These are phyloP conservation scores for Strix uralensis DNA, from an alignment of 2,113 vertebrate genomes.

Conservation along the genomic window DNA sequence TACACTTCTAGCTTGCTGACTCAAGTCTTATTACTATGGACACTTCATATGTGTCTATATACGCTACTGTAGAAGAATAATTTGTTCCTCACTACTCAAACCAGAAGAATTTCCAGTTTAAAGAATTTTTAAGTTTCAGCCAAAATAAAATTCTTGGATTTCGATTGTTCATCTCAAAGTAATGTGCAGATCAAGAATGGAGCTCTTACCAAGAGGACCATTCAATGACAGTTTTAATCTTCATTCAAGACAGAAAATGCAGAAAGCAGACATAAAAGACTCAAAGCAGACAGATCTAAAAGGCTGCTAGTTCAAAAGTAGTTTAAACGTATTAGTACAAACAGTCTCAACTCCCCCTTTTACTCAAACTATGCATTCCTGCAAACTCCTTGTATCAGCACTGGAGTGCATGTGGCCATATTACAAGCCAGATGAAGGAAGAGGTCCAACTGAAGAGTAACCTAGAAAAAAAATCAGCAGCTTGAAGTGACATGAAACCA, in stretches of 20 bases:
- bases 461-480: not conserved
- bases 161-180: not conserved
- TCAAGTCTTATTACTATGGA: not conserved
- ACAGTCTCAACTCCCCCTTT: not conserved
- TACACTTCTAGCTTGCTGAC: not conserved
- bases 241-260: not conserved
- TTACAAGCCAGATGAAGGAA: not conserved
- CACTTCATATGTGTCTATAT: not conserved
- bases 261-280: not conserved
- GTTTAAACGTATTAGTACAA: not conserved
- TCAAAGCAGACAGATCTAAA: not conserved
- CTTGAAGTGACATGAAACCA: not conserved
- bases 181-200: not conserved
- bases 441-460: not conserved
- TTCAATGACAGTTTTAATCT: not conserved
- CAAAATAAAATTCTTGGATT: not conserved
- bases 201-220: not conserved
- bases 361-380: not conserved
- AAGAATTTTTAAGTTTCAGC: not conserved
- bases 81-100: not conserved
- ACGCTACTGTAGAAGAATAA: not conserved
- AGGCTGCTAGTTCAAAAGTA: not conserved
- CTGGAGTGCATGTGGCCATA: not conserved
- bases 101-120: not conserved
- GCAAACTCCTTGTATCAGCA: not conserved